Evolutionary conservation across 1,140 invertebrate genomes (phyloP).

Genomic region (Orussus abietinus): DNA sequence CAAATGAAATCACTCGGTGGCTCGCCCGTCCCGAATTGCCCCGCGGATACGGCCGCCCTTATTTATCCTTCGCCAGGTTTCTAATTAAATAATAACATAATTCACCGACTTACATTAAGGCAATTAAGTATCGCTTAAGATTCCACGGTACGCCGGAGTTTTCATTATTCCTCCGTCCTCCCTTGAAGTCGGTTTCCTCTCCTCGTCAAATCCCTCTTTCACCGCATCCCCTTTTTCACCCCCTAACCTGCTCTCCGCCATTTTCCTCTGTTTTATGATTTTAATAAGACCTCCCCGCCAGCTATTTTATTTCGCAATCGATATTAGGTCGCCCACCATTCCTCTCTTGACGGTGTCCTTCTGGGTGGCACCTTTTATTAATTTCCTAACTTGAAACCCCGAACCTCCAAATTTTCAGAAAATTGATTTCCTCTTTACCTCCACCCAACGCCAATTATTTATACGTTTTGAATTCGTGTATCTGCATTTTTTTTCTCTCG

Average conservation of each 20-base stretch:
- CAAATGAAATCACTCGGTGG: too few relatives aligned
- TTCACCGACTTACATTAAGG: constrained; percentile 40
- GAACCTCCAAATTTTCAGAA: too few relatives aligned
- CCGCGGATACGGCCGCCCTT: too few relatives aligned
- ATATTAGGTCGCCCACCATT: too few relatives aligned
- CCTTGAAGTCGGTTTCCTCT: constrained; percentile 13
- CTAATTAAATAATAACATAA: constrained; percentile 53
- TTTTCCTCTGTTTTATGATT: constrained; percentile 33
- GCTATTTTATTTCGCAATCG: constrained; percentile 27
- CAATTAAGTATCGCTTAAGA: constrained; percentile 51
- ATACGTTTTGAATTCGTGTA: too few relatives aligned
- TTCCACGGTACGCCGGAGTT: constrained; percentile 34
- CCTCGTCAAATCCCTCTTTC: constrained; percentile 13
- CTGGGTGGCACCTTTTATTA: too few relatives aligned
- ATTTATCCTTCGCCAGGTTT: constrained; percentile 27
- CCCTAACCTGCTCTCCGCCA: constrained; percentile 21
- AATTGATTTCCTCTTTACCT: too few relatives aligned
- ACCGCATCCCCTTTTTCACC: constrained; percentile 18
- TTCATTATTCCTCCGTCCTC: constrained; percentile 36
- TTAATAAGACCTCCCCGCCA: constrained; percentile 35
- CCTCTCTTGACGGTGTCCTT: too few relatives aligned
- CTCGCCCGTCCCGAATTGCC: too few relatives aligned
- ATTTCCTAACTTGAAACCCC: too few relatives aligned
- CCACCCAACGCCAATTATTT: too few relatives aligned
- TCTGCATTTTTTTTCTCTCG: too few relatives aligned